phyloP scores from a whole-genome alignment of 2,888 invertebrate species.

The Thymelicus sylvestris region DNA sequence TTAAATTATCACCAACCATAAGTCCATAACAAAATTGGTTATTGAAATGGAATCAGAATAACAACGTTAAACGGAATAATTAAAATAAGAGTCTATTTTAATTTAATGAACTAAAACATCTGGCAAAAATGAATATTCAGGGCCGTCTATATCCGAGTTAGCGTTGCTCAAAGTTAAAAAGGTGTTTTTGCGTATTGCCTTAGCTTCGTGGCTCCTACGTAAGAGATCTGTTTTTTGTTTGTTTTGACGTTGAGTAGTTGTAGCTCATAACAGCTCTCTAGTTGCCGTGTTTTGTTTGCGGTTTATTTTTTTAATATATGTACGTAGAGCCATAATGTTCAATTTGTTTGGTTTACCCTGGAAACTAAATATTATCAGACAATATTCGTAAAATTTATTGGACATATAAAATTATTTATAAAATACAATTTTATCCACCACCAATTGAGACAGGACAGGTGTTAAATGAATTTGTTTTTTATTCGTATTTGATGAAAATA shows the following conservation, averaged over 20 bases:
- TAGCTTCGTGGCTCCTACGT: neutral
- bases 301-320: neutral
- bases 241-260: neutral
- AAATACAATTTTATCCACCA: too few species aligned
- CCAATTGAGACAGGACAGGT: too few species aligned
- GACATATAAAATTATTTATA: too few species aligned
- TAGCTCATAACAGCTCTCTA: neutral
- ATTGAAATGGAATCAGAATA: neutral
- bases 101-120: neutral
- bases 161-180: slow-evolving; percentile 11
- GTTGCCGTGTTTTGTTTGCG: neutral
- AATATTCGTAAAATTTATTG: too few species aligned
- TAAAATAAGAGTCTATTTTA: neutral
- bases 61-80: neutral
- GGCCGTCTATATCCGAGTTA: neutral
- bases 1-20: neutral
- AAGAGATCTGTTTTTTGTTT: slow-evolving; percentile 11
- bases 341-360: too few species aligned
- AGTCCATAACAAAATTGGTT: neutral
- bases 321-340: neutral
- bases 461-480: too few species aligned
- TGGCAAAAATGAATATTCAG: slow-evolving; percentile 11
- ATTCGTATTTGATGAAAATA: too few species aligned
- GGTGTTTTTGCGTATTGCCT: slow-evolving; percentile 10
- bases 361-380: too few species aligned